Conservation (phyloP, 2,888 invertebrate genomes). For the Buathra laborator region DNA sequence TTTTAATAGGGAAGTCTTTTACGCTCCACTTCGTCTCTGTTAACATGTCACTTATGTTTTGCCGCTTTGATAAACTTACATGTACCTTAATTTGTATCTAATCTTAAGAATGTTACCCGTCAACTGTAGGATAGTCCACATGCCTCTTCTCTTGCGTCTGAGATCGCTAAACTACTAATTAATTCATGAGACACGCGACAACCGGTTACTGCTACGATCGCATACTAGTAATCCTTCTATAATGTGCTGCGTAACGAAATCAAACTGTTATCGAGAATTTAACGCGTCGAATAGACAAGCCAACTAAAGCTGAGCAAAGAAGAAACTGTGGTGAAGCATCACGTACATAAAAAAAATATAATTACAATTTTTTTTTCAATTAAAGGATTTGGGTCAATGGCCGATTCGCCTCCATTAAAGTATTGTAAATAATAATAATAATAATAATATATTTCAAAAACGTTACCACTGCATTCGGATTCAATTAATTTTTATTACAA, state of each 20-base stretch:
- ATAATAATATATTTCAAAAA: no score
- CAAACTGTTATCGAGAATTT: neutral
- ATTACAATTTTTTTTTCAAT: neutral
- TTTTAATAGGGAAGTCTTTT: neutral
- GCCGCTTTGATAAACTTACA: neutral
- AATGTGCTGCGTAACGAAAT: neutral
- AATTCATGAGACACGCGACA: constrained; percentile 19
- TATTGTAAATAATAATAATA: neutral
- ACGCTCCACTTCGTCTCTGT: neutral
- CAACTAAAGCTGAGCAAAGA: neutral
- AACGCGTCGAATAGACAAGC: neutral
- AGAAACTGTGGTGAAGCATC: neutral
- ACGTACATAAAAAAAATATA: neutral
- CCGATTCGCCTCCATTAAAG: neutral
- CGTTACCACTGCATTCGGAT: no score
- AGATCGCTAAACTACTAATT: constrained; percentile 14
- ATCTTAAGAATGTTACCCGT: neutral
- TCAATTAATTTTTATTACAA: no score
- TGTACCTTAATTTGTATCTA: neutral
- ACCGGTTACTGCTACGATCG: constrained; percentile 1
- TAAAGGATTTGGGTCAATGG: neutral
- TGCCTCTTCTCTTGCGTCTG: neutral
- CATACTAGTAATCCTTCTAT: neutral
- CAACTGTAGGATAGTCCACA: neutral
- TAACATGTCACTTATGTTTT: neutral